A percentile compares a stretch with the other conserved stretches of the same genome.
Evolutionary conservation across 2,888 invertebrate genomes (phyloP).

Genomic region (Pristionchus entomophagus): DNA sequence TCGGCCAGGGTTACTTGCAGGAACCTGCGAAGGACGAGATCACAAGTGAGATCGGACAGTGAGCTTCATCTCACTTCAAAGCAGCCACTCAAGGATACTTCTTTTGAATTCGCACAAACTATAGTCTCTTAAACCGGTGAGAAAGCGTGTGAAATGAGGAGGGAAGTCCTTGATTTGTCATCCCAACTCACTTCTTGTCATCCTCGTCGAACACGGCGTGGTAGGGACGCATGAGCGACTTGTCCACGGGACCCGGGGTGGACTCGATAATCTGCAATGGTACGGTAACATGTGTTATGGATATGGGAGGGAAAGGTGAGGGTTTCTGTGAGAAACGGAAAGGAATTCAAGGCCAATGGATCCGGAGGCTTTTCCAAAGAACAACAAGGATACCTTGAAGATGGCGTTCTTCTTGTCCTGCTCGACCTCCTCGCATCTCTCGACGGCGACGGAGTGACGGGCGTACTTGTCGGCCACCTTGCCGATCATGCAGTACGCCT

Average conservation of each 20-base stretch:
- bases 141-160: no score
- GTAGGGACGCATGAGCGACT: slow-evolving; percentile 59
- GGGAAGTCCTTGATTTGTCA: no score
- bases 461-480: slow-evolving; percentile 65
- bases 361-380: no score
- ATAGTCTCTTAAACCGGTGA: no score
- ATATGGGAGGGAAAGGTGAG: neutral
- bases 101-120: no score
- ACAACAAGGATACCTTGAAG: slow-evolving; percentile 59
- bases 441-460: slow-evolving; percentile 63
- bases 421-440: slow-evolving; percentile 49
- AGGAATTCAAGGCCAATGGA: no score
- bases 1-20: slow-evolving; percentile 59
- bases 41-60: neutral
- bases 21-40: slow-evolving; percentile 28
- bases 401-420: slow-evolving; percentile 56
- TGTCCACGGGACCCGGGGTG: slow-evolving; percentile 48
- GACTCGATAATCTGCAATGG: slow-evolving; percentile 48
- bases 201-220: slow-evolving; percentile 61
- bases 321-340: neutral
- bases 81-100: no score
- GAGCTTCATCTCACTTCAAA: no score
- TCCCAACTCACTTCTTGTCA: slow-evolving; percentile 51
- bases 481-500: slow-evolving; percentile 71
- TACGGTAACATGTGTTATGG: neutral